Evolutionary conservation across 2,888 invertebrate species (phyloP).

Genomic region (Capitulum mitella): DNA sequence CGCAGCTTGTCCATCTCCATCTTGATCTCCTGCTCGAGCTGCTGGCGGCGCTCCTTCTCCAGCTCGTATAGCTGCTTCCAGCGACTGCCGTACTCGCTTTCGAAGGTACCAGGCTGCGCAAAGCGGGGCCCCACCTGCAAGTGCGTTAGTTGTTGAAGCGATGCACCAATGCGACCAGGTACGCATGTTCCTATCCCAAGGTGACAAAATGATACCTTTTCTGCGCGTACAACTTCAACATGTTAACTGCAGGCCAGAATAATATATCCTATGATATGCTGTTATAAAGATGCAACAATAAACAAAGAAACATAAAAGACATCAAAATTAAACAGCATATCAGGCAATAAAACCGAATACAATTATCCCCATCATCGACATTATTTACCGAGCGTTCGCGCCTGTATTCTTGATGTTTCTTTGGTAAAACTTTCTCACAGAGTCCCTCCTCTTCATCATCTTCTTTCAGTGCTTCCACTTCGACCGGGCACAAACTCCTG

Average conservation of each 20-base stretch:
- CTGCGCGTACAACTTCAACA: too few species aligned
- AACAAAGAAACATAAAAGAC: too few species aligned
- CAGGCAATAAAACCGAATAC: too few species aligned
- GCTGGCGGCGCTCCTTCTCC: constrained; percentile 80
- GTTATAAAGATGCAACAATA: too few species aligned
- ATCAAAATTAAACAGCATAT: too few species aligned
- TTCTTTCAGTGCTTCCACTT: constrained; percentile 82
- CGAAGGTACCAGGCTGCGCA: constrained; percentile 77
- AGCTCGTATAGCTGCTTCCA: constrained; percentile 95
- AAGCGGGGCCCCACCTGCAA: constrained; percentile 65
- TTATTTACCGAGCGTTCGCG: constrained; percentile 70
- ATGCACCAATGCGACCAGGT: too few species aligned
- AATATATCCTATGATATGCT: too few species aligned
- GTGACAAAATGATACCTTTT: too few species aligned
- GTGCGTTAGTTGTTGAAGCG: too few species aligned
- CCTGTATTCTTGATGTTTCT: constrained; percentile 68
- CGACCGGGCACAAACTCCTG: constrained; percentile 85
- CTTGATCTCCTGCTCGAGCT: constrained; percentile 78
- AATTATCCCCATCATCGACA: too few species aligned
- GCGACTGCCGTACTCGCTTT: constrained; percentile 89
- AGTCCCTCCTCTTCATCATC: constrained; percentile 56
- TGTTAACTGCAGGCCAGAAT: too few species aligned
- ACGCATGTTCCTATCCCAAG: too few species aligned
- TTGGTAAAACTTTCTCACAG: constrained; percentile 59
- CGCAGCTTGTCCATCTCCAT: constrained; percentile 88